phyloP scores from a whole-genome alignment of 2,113 vertebrate species.

The Illadopsis cleaveri region DNA sequence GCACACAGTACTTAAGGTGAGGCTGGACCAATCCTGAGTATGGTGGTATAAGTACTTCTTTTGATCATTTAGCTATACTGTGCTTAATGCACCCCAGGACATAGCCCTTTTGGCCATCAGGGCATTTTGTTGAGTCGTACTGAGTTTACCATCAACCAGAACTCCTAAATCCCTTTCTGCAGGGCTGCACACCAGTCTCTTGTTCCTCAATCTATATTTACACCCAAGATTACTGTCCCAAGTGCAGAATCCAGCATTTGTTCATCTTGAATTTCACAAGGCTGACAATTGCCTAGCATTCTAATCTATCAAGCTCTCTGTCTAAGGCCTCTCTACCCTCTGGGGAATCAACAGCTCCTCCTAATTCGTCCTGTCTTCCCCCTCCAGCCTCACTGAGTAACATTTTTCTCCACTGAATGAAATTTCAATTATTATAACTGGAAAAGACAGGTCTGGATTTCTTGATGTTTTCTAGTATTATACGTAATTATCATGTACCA shows the following conservation, averaged over 20 bases:
- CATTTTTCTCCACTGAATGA: neutral
- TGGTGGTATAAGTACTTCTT: neutral
- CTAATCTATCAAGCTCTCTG: neutral
- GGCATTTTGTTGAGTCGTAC: neutral
- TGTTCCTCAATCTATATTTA: neutral
- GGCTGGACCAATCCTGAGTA: neutral
- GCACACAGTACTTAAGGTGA: neutral
- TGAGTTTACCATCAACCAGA: neutral
- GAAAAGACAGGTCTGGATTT: neutral
- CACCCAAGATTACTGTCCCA: neutral
- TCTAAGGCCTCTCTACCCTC: neutral
- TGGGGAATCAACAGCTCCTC: neutral
- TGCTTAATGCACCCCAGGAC: neutral
- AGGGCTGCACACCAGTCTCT: neutral
- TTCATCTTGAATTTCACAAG: neutral
- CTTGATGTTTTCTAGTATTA: neutral
- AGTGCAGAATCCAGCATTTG: neutral
- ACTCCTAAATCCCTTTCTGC: neutral
- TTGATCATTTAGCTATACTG: neutral
- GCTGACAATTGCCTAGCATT: neutral
- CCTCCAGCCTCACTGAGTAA: neutral
- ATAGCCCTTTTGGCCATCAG: neutral
- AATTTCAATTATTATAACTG: neutral
- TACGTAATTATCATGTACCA: neutral
- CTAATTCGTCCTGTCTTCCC: neutral